Evolutionary conservation across 1,140 invertebrate genomes (phyloP).

Genomic region (Melitaea cinxia): DNA sequence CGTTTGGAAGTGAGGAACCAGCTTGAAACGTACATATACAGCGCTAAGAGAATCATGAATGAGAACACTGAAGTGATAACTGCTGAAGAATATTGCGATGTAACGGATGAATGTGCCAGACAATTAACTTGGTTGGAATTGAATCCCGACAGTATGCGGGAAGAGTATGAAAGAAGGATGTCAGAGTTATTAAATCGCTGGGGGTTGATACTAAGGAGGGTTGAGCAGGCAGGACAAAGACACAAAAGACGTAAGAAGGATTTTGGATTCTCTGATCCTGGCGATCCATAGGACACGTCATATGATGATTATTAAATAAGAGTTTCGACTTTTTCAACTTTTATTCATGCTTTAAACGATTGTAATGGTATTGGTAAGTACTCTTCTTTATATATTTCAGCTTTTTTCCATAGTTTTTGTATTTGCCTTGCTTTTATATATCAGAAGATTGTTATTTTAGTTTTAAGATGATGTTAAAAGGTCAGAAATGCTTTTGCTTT

Average conservation of each 20-base stretch:
- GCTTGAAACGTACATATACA: slow-evolving; percentile 88
- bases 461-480: too few relatives aligned
- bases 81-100: too few relatives aligned
- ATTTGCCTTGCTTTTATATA: not conserved
- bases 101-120: slow-evolving; percentile 70
- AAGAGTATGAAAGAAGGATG: slow-evolving; percentile 83
- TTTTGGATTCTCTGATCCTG: slow-evolving; percentile 17
- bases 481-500: too few relatives aligned
- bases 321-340: too few relatives aligned
- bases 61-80: slow-evolving; percentile 65
- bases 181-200: slow-evolving; percentile 82
- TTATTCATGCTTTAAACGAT: too few relatives aligned
- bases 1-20: slow-evolving; percentile 85
- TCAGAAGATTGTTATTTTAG: not conserved
- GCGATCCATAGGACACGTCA: slow-evolving; percentile 28
- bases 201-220: slow-evolving; percentile 76
- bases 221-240: slow-evolving; percentile 48
- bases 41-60: slow-evolving; percentile 83
- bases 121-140: slow-evolving; percentile 84
- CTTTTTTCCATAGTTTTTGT: not conserved
- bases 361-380: too few relatives aligned
- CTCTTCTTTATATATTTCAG: too few relatives aligned
- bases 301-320: too few relatives aligned
- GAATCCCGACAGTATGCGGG: slow-evolving; percentile 83
- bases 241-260: slow-evolving; percentile 51